Conservation (phyloP, 2,797 vertebrate species). For the Megalops cyprinoides region DNA sequence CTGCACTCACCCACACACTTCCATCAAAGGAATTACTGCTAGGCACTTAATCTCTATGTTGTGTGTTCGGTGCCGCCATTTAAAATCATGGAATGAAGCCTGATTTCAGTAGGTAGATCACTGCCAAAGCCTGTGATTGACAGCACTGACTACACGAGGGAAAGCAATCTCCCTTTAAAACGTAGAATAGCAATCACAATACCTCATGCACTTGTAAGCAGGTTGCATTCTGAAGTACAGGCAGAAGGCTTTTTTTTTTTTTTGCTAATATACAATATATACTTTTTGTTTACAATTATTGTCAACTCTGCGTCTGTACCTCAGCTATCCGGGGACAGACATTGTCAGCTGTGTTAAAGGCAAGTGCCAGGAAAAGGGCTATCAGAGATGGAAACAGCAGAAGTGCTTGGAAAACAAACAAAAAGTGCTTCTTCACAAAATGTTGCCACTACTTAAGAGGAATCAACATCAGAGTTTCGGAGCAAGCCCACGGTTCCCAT, state of each 20-base stretch:
- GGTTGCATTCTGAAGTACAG: slow-evolving; percentile 3
- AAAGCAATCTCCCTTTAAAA: slow-evolving; percentile 4
- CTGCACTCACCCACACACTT: background rate
- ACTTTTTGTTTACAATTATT: background rate
- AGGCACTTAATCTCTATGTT: background rate
- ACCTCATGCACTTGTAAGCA: slow-evolving; percentile 3
- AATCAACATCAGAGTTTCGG: background rate
- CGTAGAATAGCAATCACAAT: background rate
- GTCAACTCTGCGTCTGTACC: background rate
- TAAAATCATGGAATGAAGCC: background rate
- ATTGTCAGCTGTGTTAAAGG: background rate
- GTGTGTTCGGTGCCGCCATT: slow-evolving; percentile 1
- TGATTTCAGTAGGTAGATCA: background rate
- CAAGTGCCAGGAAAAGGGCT: background rate
- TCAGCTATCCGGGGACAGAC: background rate
- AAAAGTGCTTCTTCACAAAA: background rate
- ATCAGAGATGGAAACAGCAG: background rate
- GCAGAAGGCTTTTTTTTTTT: background rate
- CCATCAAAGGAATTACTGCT: background rate
- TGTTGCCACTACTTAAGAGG: background rate
- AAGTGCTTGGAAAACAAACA: no score
- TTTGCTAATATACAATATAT: background rate
- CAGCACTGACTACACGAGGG: background rate
- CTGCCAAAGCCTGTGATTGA: slow-evolving; percentile 19
- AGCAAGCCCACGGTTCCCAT: background rate